phyloP scores from a whole-genome alignment of 2,113 vertebrate species.

The Microtus montanus region DNA sequence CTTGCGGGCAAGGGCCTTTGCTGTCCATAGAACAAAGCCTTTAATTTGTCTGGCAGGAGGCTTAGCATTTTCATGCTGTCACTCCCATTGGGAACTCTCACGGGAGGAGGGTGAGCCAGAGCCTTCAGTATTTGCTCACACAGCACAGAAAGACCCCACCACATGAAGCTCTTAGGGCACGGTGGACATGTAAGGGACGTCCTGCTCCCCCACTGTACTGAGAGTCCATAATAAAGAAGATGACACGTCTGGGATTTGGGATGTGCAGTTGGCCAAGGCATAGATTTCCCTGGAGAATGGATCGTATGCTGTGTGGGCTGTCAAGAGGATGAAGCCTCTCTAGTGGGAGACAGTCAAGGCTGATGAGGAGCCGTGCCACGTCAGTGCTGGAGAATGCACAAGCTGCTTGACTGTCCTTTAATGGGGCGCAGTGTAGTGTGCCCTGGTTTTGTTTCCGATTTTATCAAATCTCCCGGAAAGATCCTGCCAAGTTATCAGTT shows the following conservation, averaged over 20 bases:
- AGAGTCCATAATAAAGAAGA: not conserved
- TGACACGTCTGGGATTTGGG: not conserved
- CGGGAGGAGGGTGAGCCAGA: not conserved
- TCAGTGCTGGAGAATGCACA: not conserved
- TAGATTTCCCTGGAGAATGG: not conserved
- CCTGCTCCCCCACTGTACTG: not conserved
- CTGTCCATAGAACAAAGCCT: slow-evolving; percentile 68
- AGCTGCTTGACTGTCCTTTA: not conserved
- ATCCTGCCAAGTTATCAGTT: not conserved
- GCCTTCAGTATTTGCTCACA: not conserved
- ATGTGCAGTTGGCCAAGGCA: not conserved
- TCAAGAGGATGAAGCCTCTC: not conserved
- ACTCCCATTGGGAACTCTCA: not conserved
- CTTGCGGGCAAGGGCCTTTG: slow-evolving; percentile 35
- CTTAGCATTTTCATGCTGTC: slow-evolving; percentile 37
- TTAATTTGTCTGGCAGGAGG: slow-evolving; percentile 68
- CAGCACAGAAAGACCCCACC: not conserved
- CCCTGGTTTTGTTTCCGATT: not conserved
- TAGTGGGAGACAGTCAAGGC: not conserved
- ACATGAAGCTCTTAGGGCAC: not conserved
- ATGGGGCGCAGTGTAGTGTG: not conserved
- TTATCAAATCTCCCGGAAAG: not conserved
- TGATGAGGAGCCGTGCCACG: not conserved
- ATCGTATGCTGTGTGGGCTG: not conserved
- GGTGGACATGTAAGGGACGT: not conserved